Percentiles rank a stretch among this genome's conserved stretches.
Evolutionary conservation across 2,113 vertebrate genomes (phyloP).

Genomic region (Cephalopholis sonnerati): DNA sequence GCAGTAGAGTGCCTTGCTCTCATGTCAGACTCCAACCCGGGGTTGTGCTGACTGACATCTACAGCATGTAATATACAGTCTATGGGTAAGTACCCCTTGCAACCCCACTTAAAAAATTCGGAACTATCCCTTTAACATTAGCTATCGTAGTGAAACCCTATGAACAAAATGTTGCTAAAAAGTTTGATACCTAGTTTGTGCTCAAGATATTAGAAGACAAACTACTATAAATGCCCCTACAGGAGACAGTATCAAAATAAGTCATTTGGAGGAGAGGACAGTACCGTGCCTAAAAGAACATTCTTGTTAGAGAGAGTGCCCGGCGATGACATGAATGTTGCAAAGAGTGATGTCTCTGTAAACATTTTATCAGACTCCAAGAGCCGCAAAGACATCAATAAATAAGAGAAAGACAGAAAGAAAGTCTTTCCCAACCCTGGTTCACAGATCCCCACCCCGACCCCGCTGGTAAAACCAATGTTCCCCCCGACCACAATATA

Average conservation of each 20-base stretch:
- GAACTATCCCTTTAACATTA: slow-evolving; percentile 1
- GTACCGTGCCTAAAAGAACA: slow-evolving; percentile 66
- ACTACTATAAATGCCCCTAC: slow-evolving; percentile 20
- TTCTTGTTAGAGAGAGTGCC: slow-evolving; percentile 26
- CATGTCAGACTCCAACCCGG: too few species aligned
- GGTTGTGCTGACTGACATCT: too few species aligned
- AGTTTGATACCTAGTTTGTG: slow-evolving; percentile 23
- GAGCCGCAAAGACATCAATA: slow-evolving; percentile 65
- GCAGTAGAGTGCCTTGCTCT: too few species aligned
- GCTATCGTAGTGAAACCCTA: slow-evolving; percentile 55
- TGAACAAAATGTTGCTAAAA: slow-evolving; percentile 19
- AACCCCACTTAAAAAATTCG: too few species aligned
- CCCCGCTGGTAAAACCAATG: not conserved
- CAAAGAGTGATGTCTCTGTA: slow-evolving; percentile 44
- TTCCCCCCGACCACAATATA: not conserved
- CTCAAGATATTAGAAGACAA: slow-evolving; percentile 26
- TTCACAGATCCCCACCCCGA: slow-evolving; percentile 22
- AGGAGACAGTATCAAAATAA: slow-evolving; percentile 18
- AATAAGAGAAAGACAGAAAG: slow-evolving; percentile 59
- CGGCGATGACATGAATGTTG: slow-evolving; percentile 26
- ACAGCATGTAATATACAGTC: too few species aligned
- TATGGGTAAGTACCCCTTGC: too few species aligned
- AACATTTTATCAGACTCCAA: slow-evolving; percentile 48
- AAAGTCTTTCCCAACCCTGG: slow-evolving; percentile 20
- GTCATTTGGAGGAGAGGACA: slow-evolving; percentile 46